Evolutionary conservation across 2,888 invertebrate species (phyloP).

Genomic region (Eledone cirrhosa): DNA sequence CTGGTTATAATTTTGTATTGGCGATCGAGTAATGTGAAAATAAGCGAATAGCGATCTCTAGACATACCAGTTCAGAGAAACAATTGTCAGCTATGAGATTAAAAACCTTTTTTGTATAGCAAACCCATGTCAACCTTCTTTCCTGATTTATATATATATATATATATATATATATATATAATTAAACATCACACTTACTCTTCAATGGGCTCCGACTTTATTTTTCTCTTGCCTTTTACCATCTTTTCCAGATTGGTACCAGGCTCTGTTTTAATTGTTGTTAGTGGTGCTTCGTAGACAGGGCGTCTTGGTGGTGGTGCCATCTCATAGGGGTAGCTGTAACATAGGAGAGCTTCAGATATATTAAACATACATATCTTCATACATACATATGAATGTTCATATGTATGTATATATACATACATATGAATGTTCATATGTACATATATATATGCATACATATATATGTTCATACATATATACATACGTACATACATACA

Average conservation of each 20-base stretch:
- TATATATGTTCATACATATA: background rate
- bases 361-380: background rate
- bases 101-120: too few relatives aligned
- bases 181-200: conserved; percentile 6
- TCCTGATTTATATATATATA: background rate
- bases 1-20: too few relatives aligned
- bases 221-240: conserved; percentile 27
- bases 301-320: conserved; percentile 17
- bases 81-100: too few relatives aligned
- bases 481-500: too few relatives aligned
- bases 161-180: conserved; percentile 6
- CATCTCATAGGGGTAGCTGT: conserved; percentile 11
- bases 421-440: background rate
- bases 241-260: background rate
- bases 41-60: too few relatives aligned
- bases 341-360: background rate
- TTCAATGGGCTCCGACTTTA: conserved; percentile 29
- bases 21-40: too few relatives aligned
- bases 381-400: background rate
- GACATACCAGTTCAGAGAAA: too few relatives aligned
- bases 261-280: conserved; percentile 4
- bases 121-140: too few relatives aligned
- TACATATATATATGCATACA: background rate
- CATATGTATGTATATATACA: background rate
- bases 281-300: conserved; percentile 26